These are phyloP conservation scores for Anas acuta DNA, from an alignment of 2,797 vertebrate species.

Conservation along the genomic window DNA sequence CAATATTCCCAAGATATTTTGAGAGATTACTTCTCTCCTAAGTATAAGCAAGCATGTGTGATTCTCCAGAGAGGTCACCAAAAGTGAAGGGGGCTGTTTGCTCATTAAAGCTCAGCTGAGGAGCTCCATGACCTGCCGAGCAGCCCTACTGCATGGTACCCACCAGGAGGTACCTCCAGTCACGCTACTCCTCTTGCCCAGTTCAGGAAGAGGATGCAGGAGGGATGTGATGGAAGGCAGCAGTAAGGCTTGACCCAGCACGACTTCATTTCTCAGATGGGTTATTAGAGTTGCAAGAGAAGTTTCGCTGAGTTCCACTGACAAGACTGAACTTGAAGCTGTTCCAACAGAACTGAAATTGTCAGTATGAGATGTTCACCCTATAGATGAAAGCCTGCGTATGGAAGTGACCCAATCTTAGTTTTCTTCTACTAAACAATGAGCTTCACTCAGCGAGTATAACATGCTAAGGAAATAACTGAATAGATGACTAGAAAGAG, in stretches of 20 bases:
- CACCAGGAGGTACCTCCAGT: background rate
- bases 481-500: slow-evolving; percentile 6
- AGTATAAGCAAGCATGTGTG: background rate
- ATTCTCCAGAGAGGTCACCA: background rate
- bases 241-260: background rate
- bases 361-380: background rate
- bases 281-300: background rate
- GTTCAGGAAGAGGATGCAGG: background rate
- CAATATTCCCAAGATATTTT: background rate
- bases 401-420: background rate
- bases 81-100: background rate
- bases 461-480: background rate
- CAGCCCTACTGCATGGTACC: background rate
- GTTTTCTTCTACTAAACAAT: background rate
- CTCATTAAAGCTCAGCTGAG: background rate
- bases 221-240: background rate
- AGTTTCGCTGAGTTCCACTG: background rate
- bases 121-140: background rate
- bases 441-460: background rate
- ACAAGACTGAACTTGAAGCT: background rate
- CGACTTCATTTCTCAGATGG: background rate
- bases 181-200: accelerated
- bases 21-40: background rate
- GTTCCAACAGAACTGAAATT: background rate
- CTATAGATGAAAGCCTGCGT: background rate